Conservation (phyloP, 2,888 invertebrate species). For the Stegophylla sp. region DNA sequence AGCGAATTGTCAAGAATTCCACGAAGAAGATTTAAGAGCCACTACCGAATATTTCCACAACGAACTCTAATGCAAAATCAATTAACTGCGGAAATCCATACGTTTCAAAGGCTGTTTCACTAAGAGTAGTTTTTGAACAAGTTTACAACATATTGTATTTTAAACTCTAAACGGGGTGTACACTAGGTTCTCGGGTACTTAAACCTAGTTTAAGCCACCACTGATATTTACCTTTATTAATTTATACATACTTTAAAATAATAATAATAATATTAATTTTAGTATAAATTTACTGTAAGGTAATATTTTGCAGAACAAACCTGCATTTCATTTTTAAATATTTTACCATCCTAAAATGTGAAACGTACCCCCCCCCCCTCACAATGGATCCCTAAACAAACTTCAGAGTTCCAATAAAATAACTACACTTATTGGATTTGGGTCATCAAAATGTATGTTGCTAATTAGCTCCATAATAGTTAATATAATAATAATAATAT, state of each 20-base stretch:
- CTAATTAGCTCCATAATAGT: no score
- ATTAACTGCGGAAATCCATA: neutral
- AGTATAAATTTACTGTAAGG: neutral
- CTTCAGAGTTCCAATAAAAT: no score
- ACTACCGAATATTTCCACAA: constrained; percentile 83
- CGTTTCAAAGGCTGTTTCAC: constrained; percentile 37
- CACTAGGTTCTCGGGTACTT: constrained; percentile 48
- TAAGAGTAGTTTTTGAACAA: constrained; percentile 28
- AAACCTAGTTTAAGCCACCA: constrained; percentile 44
- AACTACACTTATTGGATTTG: no score
- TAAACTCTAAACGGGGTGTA: constrained; percentile 38
- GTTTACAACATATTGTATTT: constrained; percentile 38
- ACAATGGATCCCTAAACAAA: no score
- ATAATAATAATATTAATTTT: constrained; percentile 19
- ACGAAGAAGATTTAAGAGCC: constrained; percentile 81
- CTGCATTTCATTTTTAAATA: neutral
- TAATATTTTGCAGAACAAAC: neutral
- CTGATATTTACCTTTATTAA: constrained; percentile 36
- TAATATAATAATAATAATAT: no score
- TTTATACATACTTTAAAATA: neutral
- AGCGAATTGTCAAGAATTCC: constrained; percentile 79
- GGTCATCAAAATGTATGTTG: no score
- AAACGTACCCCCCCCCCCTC: no score
- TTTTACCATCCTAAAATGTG: neutral
- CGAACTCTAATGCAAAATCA: constrained; percentile 71